Evolutionary conservation across 2,797 vertebrate genomes (phyloP), one percentile per base, ranked within the genome.

Genomic region (Micropoecilia bifurca): DNA sequence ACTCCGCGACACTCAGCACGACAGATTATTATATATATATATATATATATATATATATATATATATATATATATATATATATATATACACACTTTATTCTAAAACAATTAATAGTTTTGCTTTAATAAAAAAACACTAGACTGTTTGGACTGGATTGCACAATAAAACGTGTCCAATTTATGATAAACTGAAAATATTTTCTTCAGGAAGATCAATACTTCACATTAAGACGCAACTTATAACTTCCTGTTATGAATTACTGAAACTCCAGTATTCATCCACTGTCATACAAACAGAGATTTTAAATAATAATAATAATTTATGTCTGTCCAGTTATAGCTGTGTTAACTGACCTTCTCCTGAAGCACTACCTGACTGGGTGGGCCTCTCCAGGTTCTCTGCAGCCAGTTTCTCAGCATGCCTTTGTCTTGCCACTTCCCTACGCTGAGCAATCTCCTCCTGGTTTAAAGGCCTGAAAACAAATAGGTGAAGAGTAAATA

Each of bases 361-460:
- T 72, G 82, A 28, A 1, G 13, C 36, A 39, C 46, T 81, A 82
- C 83, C 91, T 43, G 89, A 75, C 0, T 68, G 72, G 50, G 39
- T 0, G 22, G 6, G 80, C 4, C 92, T 93, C 81, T 90, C 82
- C 78, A 89, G 89, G 0, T 77, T 90, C 89, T 95, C 90, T 12
- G 93, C 94, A 9, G 94, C 94, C 85, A 97, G 71, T 89, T 92
- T 97, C 79, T 98, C 97, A 0, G 97, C 97, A 0, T 98, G 98
- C 77, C 96, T 96, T 87, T 80, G 96, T 75, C 97, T 93, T 0
- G 95, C 97, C 43, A 94, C 74, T 28, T 98, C 97, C 9, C 96
- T 94, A 46, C 98, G 96, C 90, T 96, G 94, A 28, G 93, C 89
- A 12, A 99, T 96, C 93, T 98, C 97, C 80, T 98, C 97, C 79